phyloP scores from a whole-genome alignment of 2,888 invertebrate genomes.

The Sesia apiformis region DNA sequence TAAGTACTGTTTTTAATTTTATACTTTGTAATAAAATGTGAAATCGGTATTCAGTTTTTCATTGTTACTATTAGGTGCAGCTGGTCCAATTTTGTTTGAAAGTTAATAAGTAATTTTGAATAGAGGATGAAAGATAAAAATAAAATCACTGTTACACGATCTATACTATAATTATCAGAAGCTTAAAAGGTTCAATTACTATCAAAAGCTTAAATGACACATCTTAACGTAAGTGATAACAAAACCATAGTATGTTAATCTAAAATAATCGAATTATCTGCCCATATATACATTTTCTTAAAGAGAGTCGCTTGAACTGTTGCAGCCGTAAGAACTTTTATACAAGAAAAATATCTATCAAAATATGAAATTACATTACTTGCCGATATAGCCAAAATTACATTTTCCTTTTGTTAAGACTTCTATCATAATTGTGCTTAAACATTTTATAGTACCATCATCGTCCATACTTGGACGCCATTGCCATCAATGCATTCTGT shows the following conservation, averaged over 20 bases:
- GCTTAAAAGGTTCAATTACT: constrained; percentile 37
- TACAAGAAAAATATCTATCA: too few species aligned
- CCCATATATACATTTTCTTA: too few species aligned
- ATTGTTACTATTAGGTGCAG: too few species aligned
- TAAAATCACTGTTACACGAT: constrained; percentile 12
- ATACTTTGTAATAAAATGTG: neutral
- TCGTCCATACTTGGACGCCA: constrained; percentile 16
- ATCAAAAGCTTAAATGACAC: constrained; percentile 39
- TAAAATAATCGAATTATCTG: constrained; percentile 23
- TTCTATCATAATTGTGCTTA: neutral
- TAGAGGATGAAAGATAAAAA: constrained; percentile 6
- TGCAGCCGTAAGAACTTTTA: too few species aligned
- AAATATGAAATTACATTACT: too few species aligned
- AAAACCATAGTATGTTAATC: constrained; percentile 55
- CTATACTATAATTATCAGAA: constrained; percentile 25
- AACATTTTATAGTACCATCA: constrained; percentile 11
- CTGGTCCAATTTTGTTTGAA: neutral
- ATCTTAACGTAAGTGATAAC: constrained; percentile 21
- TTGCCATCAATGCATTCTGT: constrained; percentile 15
- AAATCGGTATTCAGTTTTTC: neutral
- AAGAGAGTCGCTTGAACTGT: too few species aligned
- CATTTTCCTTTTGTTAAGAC: too few species aligned
- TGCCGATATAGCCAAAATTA: too few species aligned
- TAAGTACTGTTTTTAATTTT: neutral
- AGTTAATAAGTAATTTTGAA: neutral